phyloP scores from a whole-genome alignment of 2,888 invertebrate genomes.

The Drosophila anceps region DNA sequence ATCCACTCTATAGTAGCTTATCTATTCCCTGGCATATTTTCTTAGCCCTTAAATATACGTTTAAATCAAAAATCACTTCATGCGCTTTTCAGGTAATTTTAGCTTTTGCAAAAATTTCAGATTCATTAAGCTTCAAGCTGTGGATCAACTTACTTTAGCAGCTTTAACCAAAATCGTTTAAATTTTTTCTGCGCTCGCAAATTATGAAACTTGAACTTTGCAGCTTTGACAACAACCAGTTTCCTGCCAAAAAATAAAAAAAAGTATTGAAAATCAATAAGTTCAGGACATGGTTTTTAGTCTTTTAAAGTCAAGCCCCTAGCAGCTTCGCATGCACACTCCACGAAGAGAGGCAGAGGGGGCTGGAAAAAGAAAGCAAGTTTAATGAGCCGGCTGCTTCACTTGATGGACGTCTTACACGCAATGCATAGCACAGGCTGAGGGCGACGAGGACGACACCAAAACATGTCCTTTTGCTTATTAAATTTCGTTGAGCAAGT shows the following conservation, averaged over 20 bases:
- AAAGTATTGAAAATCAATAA: constrained; percentile 47
- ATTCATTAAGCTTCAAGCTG: constrained; percentile 5
- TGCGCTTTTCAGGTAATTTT: neutral
- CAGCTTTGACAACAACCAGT: constrained; percentile 18
- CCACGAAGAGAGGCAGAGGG: constrained; percentile 3
- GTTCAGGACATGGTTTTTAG: constrained; percentile 33
- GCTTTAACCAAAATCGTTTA: constrained; percentile 7
- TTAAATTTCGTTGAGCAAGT: constrained; percentile 78
- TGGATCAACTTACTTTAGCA: constrained; percentile 4
- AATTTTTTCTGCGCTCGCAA: constrained; percentile 4
- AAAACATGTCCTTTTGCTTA: constrained; percentile 78
- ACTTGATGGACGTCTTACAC: constrained; percentile 74
- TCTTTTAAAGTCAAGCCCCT: constrained; percentile 48
- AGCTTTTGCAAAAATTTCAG: neutral
- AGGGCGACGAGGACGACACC: constrained; percentile 59
- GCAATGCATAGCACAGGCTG: constrained; percentile 54
- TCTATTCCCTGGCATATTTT: neutral
- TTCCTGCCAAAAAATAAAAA: constrained; percentile 1
- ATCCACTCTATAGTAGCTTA: neutral
- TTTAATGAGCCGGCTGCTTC: constrained; percentile 78
- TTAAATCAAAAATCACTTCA: neutral
- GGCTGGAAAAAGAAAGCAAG: constrained; percentile 39
- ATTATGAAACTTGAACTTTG: constrained; percentile 17
- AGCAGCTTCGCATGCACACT: constrained; percentile 25
- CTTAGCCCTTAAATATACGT: neutral